Evolutionary conservation across 2,113 vertebrate genomes (phyloP).

Genomic region (Platanista minor): DNA sequence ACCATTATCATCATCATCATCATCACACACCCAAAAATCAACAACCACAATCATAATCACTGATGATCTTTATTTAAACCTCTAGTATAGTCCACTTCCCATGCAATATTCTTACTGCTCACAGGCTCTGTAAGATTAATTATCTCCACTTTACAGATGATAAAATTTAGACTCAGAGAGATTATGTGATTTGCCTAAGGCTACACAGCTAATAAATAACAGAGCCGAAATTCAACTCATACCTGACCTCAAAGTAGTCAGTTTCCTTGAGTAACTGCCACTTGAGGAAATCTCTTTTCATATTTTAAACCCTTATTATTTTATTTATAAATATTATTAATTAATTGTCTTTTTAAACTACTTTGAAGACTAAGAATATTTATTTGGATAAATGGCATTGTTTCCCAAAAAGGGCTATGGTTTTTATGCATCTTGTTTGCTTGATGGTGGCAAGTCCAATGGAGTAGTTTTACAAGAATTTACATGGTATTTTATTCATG

Average conservation of each 20-base stretch:
- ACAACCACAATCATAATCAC: not conserved
- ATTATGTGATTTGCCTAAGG: not conserved
- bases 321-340: slow-evolving; percentile 1
- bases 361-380: not conserved
- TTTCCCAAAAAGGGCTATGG: not conserved
- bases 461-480: slow-evolving; percentile 13
- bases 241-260: not conserved
- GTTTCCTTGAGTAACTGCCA: not conserved
- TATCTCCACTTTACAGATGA: slow-evolving; percentile 25
- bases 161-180: not conserved
- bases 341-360: not conserved
- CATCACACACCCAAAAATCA: not conserved
- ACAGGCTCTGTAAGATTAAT: slow-evolving; percentile 32
- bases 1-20: not conserved
- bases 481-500: not conserved
- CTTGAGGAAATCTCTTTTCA: not conserved
- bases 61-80: slow-evolving; percentile 43
- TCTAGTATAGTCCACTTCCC: not conserved
- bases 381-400: not conserved
- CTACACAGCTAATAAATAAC: not conserved
- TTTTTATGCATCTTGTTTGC: slow-evolving; percentile 1
- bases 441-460: not conserved
- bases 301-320: not conserved
- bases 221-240: not conserved
- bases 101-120: not conserved